phyloP scores from a whole-genome alignment of 2,888 invertebrate species.

The Lasioglossum figueresi region DNA sequence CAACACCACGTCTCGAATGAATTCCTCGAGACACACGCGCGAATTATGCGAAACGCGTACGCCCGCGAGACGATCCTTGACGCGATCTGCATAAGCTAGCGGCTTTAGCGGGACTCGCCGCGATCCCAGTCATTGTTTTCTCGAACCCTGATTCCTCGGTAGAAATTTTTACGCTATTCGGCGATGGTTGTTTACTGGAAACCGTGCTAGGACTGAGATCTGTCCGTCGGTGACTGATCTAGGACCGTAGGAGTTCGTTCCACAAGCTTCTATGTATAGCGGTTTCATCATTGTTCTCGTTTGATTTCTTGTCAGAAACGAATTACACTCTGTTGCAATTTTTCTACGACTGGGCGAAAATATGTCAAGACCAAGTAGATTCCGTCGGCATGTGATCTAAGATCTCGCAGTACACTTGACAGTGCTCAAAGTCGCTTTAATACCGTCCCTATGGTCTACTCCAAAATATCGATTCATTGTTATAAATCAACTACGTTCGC shows the following conservation, averaged over 20 bases:
- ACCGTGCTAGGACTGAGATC: not conserved
- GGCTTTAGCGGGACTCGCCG: slow-evolving; percentile 26
- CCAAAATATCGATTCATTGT: not conserved
- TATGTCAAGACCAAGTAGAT: not conserved
- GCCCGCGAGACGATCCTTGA: slow-evolving; percentile 26
- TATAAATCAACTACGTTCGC: not conserved
- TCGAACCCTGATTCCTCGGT: not conserved
- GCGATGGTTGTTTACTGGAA: not conserved
- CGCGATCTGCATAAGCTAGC: slow-evolving; percentile 36
- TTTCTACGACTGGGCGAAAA: not conserved
- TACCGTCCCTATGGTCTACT: not conserved
- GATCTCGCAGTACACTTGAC: not conserved
- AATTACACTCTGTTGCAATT: not conserved
- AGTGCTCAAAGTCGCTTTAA: not conserved
- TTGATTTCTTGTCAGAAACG: not conserved
- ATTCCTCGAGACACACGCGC: slow-evolving; percentile 15
- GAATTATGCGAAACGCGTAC: slow-evolving; percentile 40
- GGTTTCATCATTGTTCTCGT: not conserved
- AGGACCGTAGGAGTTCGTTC: not conserved
- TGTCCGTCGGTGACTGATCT: not conserved
- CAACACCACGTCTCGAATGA: slow-evolving; percentile 1
- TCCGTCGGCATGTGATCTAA: not conserved
- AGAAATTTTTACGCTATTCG: not conserved
- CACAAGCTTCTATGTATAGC: not conserved
- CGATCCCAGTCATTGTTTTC: slow-evolving; percentile 10